phyloP scores from a whole-genome alignment of 2,797 vertebrate species.

The Gallinago solitaria region DNA sequence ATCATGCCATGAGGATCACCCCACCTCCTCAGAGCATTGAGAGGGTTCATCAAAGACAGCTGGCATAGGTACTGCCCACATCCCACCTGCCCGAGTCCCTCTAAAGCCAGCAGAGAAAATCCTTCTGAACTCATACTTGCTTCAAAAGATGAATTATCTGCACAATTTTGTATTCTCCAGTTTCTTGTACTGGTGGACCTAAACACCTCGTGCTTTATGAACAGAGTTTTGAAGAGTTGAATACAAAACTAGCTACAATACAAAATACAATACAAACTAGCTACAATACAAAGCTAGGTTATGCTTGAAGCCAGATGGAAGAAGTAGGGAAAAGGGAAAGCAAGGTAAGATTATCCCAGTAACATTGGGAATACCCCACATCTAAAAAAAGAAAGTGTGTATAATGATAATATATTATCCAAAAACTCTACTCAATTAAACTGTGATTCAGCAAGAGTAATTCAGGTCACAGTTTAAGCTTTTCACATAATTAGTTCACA shows the following conservation, averaged over 20 bases:
- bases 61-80: not conserved
- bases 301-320: not conserved
- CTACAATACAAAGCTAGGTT: no score
- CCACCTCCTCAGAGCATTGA: not conserved
- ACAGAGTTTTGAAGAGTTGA: not conserved
- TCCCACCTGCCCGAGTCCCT: not conserved
- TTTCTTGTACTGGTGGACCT: not conserved
- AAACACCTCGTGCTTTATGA: not conserved
- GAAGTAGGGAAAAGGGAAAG: not conserved
- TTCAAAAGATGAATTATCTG: not conserved
- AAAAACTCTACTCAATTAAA: not conserved
- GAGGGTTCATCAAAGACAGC: not conserved
- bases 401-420: not conserved
- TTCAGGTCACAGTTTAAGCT: slow-evolving; percentile 62
- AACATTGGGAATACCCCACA: not conserved
- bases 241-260: not conserved
- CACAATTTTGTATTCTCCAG: not conserved
- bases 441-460: slow-evolving; percentile 8
- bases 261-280: no score
- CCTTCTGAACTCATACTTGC: not conserved
- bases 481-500: slow-evolving; percentile 62
- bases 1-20: not conserved
- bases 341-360: not conserved
- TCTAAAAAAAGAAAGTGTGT: not conserved
- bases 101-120: not conserved